Evolutionary conservation across 2,797 vertebrate species (phyloP), one percentile per base, ranked within the genome.

Genomic region (Aplochiton taeniatus): DNA sequence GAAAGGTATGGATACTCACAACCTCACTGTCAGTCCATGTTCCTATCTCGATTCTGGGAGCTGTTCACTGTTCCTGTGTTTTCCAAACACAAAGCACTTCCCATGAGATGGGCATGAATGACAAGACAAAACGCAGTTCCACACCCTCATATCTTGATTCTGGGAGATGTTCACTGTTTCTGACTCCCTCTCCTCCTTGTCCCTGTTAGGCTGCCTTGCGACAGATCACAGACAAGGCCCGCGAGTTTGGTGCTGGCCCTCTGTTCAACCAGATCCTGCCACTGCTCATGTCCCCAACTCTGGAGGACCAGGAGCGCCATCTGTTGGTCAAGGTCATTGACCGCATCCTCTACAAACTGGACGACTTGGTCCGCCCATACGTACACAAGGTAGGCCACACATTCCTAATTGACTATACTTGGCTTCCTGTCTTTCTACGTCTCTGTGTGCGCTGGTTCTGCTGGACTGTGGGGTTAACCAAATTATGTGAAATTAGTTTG

Each of bases 281-380:
- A 1, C 73, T 99, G 12, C 91, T 99, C 69, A 99, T 99, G 98
- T 99, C 98, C 0, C 98, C 97, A 65, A 99, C 98, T 0, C 93
- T 99, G 57, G 98, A 99, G 85, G 98, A 99, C 88, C 98, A 99
- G 79, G 98, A 99, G 76, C 95, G 98, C 57, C 98, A 99, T 74
- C 93, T 99, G 72, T 92, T 99, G 82, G 98, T 99, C 11, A 99
- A 99, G 92, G 98, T 99, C 79, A 99, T 99, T 0, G 97, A 99
- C 84, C 94, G 97, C 79, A 99, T 99, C 81, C 92, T 99, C 8
- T 99, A 99, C 90, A 99, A 99, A 71, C 87, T 99, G 71, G 98
- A 99, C 73, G 98, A 99, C 77, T 89, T 99, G 88, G 98, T 99
- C 68, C 94, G 98, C 56, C 98, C 98, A 0, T 99, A 99, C 0